phyloP scores from a whole-genome alignment of 2,888 invertebrate species.

The Cheilosia variabilis region DNA sequence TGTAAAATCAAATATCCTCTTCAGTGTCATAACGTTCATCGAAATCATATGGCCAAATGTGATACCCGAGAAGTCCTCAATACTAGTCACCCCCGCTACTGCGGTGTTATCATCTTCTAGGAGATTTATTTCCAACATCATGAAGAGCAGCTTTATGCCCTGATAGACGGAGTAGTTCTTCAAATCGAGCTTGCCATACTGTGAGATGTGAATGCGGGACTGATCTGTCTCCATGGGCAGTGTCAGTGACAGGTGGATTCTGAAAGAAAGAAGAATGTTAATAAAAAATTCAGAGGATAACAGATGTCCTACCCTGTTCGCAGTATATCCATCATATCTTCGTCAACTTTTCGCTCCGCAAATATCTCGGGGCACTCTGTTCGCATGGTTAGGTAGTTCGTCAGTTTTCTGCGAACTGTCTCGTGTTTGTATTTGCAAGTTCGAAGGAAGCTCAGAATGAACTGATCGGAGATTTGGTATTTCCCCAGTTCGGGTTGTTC shows the following conservation, averaged over 20 bases:
- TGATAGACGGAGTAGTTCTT: constrained; percentile 83
- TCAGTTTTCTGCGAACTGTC: constrained; percentile 84
- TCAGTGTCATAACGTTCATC: constrained; percentile 85
- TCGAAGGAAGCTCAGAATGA: constrained; percentile 83
- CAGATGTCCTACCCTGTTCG: constrained; percentile 72
- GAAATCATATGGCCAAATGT: constrained; percentile 84
- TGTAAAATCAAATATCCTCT: constrained; percentile 84
- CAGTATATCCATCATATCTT: constrained; percentile 69
- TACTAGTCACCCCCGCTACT: constrained; percentile 83
- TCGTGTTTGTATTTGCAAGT: constrained; percentile 84
- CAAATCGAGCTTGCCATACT: constrained; percentile 83
- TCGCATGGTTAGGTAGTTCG: constrained; percentile 85
- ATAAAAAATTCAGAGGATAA: background rate
- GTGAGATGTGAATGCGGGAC: constrained; percentile 83
- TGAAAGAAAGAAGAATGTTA: constrained; percentile 11
- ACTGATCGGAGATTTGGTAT: constrained; percentile 82
- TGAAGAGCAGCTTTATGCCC: constrained; percentile 84
- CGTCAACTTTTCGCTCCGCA: constrained; percentile 73
- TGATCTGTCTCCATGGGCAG: constrained; percentile 80
- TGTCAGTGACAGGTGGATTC: constrained; percentile 77
- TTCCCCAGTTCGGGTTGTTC: constrained; percentile 82
- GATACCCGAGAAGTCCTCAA: constrained; percentile 85
- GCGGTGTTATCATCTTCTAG: constrained; percentile 86
- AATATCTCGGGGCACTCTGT: constrained; percentile 85
- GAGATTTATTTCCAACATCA: constrained; percentile 85